Evolutionary conservation across 2,113 vertebrate genomes (phyloP).

Genomic region (Pterocles burchelli): DNA sequence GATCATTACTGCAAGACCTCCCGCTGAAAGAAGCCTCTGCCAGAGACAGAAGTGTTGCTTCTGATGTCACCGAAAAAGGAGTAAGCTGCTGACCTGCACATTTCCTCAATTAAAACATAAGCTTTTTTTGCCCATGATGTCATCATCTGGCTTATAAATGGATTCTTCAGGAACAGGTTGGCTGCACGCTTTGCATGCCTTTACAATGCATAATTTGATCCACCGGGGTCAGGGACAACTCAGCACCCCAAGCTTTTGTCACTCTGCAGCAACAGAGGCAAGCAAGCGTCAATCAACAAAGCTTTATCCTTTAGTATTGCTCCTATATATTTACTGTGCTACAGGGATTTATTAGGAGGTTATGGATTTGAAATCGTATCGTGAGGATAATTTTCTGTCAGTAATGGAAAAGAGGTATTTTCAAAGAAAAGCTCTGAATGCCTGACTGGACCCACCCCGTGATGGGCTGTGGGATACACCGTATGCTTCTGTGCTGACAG

Average conservation of each 20-base stretch:
- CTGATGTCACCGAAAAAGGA: not conserved
- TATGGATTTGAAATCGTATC: not conserved
- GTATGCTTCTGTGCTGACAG: rapidly evolving
- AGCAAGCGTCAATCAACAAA: not conserved
- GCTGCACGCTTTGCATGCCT: conserved; percentile 15
- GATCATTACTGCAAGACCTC: not conserved
- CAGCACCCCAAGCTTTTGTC: not conserved
- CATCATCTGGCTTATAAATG: conserved; percentile 47
- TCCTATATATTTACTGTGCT: not conserved
- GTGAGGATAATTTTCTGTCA: not conserved
- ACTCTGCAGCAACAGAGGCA: not conserved
- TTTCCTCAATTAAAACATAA: conserved; percentile 55
- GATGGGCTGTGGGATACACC: not conserved
- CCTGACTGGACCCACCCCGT: not conserved
- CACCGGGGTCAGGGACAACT: not conserved
- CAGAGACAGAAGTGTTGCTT: not conserved
- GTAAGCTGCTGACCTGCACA: conserved; percentile 41
- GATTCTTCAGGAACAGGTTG: conserved; percentile 55
- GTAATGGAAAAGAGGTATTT: not conserved
- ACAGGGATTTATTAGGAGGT: not conserved
- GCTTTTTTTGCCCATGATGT: conserved; percentile 58
- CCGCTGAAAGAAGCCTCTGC: not conserved
- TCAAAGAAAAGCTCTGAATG: not conserved
- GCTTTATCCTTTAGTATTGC: not conserved
- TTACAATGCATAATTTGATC: conserved; percentile 43